phyloP scores from a whole-genome alignment of 2,888 invertebrate genomes.

The Drosophila imparisetae region DNA sequence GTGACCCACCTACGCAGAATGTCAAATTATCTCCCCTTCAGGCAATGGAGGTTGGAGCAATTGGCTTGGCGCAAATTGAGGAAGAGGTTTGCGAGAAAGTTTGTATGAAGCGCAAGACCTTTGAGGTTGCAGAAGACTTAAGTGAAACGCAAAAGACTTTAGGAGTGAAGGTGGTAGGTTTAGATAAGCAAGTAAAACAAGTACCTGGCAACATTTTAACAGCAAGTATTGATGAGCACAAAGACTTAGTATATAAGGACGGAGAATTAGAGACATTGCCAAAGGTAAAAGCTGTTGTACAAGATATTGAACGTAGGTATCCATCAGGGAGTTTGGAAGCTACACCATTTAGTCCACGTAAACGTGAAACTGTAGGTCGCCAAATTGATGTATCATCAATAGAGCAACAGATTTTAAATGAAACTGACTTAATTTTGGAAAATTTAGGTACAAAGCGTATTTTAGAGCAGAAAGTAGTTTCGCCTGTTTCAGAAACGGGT shows the following conservation, averaged over 20 bases:
- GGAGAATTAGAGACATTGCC: conserved; percentile 73
- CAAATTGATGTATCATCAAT: conserved; percentile 57
- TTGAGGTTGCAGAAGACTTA: conserved; percentile 75
- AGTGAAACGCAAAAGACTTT: conserved; percentile 79
- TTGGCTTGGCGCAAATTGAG: conserved; percentile 55
- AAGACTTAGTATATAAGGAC: conserved; percentile 58
- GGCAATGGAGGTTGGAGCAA: conserved; percentile 48
- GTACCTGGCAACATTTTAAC: conserved; percentile 67
- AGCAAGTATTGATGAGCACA: conserved; percentile 52
- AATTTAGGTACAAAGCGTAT: conserved; percentile 35
- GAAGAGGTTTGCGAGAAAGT: conserved; percentile 82
- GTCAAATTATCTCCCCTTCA: conserved; percentile 71
- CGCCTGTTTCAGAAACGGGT: conserved; percentile 37
- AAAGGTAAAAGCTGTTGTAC: conserved; percentile 86
- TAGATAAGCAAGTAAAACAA: conserved; percentile 54
- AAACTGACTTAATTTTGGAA: conserved; percentile 69
- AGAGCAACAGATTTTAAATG: conserved; percentile 74
- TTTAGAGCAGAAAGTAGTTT: conserved; percentile 45
- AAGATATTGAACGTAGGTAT: conserved; percentile 85
- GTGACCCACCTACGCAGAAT: conserved; percentile 62
- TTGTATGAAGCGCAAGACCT: conserved; percentile 73
- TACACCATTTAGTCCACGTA: conserved; percentile 77
- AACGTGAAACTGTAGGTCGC: conserved; percentile 63
- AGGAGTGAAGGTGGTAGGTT: conserved; percentile 56
- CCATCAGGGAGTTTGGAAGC: conserved; percentile 70